Base-by-base conservation (phyloP, 2,113 vertebrate genomes). In the Cynoglossus semilaevis region DNA sequence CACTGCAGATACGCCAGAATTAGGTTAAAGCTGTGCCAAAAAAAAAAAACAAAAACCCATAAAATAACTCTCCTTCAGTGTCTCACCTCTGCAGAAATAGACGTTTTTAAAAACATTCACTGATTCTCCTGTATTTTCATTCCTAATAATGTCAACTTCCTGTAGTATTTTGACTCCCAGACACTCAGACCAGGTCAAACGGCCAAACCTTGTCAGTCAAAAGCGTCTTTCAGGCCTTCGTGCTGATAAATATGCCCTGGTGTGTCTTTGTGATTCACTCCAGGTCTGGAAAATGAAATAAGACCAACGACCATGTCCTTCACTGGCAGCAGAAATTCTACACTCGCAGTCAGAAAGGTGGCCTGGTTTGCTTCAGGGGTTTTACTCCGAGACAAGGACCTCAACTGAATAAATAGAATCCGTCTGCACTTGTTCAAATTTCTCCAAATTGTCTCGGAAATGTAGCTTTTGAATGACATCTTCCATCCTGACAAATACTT, bases 401-500 rank as follows among this genome's bases (percentile, higher is more conserved):
- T 29, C 22, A 2, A 17, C 36, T n/a, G 12, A 18, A 15, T 45
- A 50, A 46, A 54, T n/a, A 37, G 15, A 12, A 44, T 62, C 29
- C 38, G 0, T 49, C 15, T 0, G 4, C 5, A 41, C 65, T 49
- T 48, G 38, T 12, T 37, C 4, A 42, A 49, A 36, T 49, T 54
- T 40, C 7, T 13, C 49, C 16, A 56, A 44, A 51, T 66, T 34
- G 15, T 58, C 41, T 58, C 16, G 22, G 43, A 51, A 55, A 53
- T 15, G 47, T 58, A 15, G 43, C 45, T 43, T 63, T 17, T 51
- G 37, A 60, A 35, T 57, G 15, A 40, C 8, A 57, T 51, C 10
- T 44, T 53, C 14, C 36, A 53, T 17, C 8, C 7, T 50, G 47
- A 38, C 10, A 50, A 60, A 63, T 22, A 57, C 57, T 63, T 42